Evolutionary conservation across 2,113 vertebrate species (phyloP), one percentile per base, ranked within the genome.

Genomic region (Dryoscopus gambensis): DNA sequence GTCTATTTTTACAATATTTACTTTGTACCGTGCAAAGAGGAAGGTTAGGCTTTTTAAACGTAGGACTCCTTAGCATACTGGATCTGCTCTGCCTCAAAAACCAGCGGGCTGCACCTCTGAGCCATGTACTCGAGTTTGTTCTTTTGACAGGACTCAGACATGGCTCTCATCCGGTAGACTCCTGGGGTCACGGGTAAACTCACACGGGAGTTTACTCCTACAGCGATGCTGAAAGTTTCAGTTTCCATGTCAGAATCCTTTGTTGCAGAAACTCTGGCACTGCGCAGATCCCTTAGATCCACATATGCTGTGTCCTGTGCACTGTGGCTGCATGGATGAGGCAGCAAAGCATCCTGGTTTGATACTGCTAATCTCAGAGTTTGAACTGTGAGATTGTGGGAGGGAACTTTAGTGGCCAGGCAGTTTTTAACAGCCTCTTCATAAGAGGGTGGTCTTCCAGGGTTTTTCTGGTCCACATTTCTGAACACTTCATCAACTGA

Each of bases 61-160:
- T 99, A 99, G 50, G 99, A 99, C 96, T 99, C 99, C 96, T 99
- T 99, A 25, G 98, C 98, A 27, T 98, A 98, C 6, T 97, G 98
- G 68, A 99, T 96, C 16, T 99, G 97, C 42, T 98, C 97, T 15
- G 87, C 98, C 70, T 99, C 99, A 92, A 99, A 99, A 90, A 98
- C 90, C 0, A 98, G 98, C 92, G 99, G 99, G 95, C 98, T 99
- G 73, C 98, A 99, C 37, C 98, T 98, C 31, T 24, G 97, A 14
- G 93, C 94, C 81, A 98, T 31, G 3, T 50, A 94, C 52, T 98
- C 98, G 1, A 87, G 96, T 55, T 80, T 98, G 13, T 83, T 94
- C 46, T 86, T 97, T 31, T 97, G 97, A 37, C 74, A 92, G 4
- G 98, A 98, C 91, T 99, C 99, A 1, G 99, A 99, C 98, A 98